Evolutionary conservation across 2,888 invertebrate species (phyloP).

Genomic region (Melanargia galathea): DNA sequence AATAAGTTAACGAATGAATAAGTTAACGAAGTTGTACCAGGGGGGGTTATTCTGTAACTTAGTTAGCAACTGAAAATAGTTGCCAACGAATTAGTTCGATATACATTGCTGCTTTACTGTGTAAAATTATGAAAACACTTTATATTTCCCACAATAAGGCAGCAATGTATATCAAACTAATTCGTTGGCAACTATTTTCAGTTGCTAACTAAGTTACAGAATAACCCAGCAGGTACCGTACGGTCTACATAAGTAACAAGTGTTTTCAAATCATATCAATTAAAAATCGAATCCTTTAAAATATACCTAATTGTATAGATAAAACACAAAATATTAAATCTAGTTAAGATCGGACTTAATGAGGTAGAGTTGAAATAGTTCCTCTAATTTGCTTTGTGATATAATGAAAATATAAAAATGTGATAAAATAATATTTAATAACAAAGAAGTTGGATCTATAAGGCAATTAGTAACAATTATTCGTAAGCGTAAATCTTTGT

Average conservation of each 20-base stretch:
- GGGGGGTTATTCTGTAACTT: too few relatives aligned
- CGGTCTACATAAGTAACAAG: not conserved
- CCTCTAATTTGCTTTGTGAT: conserved; percentile 16
- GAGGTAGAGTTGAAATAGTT: conserved; percentile 28
- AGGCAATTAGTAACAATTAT: conserved; percentile 7
- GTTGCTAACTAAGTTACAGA: too few relatives aligned
- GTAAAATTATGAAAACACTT: too few relatives aligned
- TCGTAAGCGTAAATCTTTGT: not conserved
- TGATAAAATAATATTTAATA: not conserved
- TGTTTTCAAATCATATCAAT: not conserved
- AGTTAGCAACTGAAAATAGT: too few relatives aligned
- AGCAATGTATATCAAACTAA: too few relatives aligned
- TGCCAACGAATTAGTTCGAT: too few relatives aligned
- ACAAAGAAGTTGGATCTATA: conserved; percentile 14
- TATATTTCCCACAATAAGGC: too few relatives aligned
- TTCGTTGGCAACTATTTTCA: too few relatives aligned
- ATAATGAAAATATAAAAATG: too few relatives aligned
- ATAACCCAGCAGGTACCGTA: too few relatives aligned
- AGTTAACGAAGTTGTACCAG: too few relatives aligned
- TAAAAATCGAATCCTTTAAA: conserved; percentile 2
- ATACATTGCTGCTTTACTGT: too few relatives aligned
- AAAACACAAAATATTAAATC: not conserved
- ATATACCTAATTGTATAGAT: not conserved
- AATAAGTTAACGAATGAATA: not conserved
- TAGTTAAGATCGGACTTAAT: conserved; percentile 15